phyloP scores from a whole-genome alignment of 2,888 invertebrate species.

The Chrysolina americana region DNA sequence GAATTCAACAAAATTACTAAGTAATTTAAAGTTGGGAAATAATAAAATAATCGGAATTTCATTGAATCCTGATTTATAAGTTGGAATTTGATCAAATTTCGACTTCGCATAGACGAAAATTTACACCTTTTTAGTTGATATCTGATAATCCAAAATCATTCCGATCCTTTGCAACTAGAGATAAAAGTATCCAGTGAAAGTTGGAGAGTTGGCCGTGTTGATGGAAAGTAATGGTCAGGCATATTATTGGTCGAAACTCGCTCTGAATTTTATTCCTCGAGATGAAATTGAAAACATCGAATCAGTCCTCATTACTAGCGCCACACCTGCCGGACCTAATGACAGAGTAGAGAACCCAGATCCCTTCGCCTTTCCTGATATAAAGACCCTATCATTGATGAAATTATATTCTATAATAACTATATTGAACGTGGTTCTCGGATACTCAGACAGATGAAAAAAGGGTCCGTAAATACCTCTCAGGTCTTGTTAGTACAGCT shows the following conservation, averaged over 20 bases:
- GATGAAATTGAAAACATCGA: slow-evolving; percentile 1
- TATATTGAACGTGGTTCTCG: slow-evolving; percentile 53
- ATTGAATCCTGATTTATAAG: no score
- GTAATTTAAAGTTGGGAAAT: no score
- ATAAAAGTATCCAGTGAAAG: background rate
- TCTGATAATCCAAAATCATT: no score
- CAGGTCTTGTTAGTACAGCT: slow-evolving; percentile 57
- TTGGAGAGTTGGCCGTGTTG: background rate
- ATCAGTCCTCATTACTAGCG: slow-evolving; percentile 27
- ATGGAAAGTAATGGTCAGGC: background rate
- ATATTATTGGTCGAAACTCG: no score
- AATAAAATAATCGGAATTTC: no score
- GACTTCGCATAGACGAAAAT: no score
- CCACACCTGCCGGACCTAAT: slow-evolving; percentile 38
- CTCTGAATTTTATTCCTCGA: background rate
- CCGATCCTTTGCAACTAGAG: no score
- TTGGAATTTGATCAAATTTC: no score
- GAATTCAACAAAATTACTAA: no score
- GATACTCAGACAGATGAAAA: slow-evolving; percentile 35
- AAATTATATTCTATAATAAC: slow-evolving; percentile 58
- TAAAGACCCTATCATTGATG: slow-evolving; percentile 48
- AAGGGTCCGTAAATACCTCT: slow-evolving; percentile 37
- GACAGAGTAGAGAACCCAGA: slow-evolving; percentile 16
- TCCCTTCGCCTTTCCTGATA: background rate
- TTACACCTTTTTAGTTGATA: no score